phyloP scores from a whole-genome alignment of 2,113 vertebrate genomes.

The Corydoras sp. region DNA sequence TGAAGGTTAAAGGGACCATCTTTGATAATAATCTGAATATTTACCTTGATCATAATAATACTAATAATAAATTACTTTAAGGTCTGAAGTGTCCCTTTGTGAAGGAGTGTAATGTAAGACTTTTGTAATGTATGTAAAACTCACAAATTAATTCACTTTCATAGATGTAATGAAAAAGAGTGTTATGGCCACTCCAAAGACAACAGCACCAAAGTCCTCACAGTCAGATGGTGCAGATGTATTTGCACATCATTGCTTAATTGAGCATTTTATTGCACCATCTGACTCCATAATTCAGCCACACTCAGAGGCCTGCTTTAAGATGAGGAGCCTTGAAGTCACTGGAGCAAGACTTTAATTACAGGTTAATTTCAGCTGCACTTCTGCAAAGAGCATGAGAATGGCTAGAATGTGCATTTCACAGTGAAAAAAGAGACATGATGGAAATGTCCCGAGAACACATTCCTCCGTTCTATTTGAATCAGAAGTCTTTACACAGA shows the following conservation, averaged over 20 bases:
- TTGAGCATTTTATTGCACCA: conserved; percentile 63
- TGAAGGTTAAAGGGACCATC: neutral
- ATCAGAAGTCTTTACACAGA: neutral
- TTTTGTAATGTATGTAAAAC: no score
- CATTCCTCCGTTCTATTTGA: no score
- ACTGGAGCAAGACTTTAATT: conserved; percentile 58
- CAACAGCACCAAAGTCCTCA: conserved; percentile 37
- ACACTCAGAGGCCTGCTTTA: conserved; percentile 50
- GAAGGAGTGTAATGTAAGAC: no score
- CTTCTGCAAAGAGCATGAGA: conserved; percentile 9
- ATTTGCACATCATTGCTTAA: conserved; percentile 62
- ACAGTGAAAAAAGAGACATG: neutral
- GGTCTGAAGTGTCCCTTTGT: no score
- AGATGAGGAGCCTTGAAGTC: conserved; percentile 47
- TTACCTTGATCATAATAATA: no score
- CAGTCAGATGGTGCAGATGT: conserved; percentile 46
- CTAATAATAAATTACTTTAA: no score
- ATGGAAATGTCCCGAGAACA: neutral
- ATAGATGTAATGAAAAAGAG: conserved; percentile 1
- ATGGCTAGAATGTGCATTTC: neutral
- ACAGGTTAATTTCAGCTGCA: conserved; percentile 53
- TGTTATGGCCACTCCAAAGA: conserved; percentile 32
- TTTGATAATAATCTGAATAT: no score
- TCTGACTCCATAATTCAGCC: conserved; percentile 49
- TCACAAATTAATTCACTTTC: no score